These are phyloP conservation scores for Pachypsylla venusta DNA, from an alignment of 1,140 invertebrate species.

Conservation along the genomic window DNA sequence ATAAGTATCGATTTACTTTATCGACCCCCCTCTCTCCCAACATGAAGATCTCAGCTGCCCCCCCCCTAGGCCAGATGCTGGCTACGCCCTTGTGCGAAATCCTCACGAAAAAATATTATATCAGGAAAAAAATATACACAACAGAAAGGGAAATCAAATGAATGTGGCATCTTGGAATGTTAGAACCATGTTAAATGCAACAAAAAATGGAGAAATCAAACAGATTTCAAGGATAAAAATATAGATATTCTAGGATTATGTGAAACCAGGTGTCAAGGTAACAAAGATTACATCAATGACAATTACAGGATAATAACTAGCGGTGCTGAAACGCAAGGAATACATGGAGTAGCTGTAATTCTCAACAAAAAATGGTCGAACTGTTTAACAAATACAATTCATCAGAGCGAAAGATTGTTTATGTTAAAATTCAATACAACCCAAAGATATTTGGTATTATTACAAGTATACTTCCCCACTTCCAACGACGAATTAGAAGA, in stretches of 20 bases:
- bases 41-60: too few relatives aligned
- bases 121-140: not conserved
- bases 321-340: conserved; percentile 8
- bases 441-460: too few relatives aligned
- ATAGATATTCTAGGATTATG: conserved; percentile 4
- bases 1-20: too few relatives aligned
- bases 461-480: too few relatives aligned
- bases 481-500: too few relatives aligned
- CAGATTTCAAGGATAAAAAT: not conserved
- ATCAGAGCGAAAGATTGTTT: too few relatives aligned
- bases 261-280: not conserved
- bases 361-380: conserved; percentile 9
- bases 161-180: conserved; percentile 7
- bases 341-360: not conserved
- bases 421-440: too few relatives aligned
- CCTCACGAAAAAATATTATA: not conserved
- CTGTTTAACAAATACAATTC: too few relatives aligned
- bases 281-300: conserved; percentile 7
- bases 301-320: conserved; percentile 6
- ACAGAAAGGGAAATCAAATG: not conserved
- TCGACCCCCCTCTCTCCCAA: too few relatives aligned
- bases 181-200: conserved; percentile 9
- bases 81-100: too few relatives aligned
- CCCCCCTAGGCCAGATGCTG: too few relatives aligned
- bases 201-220: conserved; percentile 6